Conservation (phyloP, 35 echinoderm and acorn worm genomes). For the Stichopus chloronotus region DNA sequence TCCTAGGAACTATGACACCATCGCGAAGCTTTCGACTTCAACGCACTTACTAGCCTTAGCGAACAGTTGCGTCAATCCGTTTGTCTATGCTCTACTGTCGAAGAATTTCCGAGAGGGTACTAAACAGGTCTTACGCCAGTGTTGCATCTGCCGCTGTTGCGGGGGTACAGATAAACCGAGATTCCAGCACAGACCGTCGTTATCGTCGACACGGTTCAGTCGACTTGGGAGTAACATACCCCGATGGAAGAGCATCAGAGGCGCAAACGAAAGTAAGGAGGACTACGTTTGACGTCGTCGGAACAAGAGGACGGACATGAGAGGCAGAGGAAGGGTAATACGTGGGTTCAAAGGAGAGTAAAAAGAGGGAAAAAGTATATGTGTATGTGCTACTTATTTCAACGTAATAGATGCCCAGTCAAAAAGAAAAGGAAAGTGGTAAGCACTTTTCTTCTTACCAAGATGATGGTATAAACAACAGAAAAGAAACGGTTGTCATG, state of each 20-base stretch:
- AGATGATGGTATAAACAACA: no score
- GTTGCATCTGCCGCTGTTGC: not conserved
- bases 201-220: slow-evolving; percentile 31
- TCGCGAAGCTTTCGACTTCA: not conserved
- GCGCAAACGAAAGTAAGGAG: not conserved
- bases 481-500: no score
- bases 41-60: slow-evolving; percentile 23
- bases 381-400: no score
- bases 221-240: slow-evolving; percentile 1
- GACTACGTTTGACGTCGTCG: not conserved
- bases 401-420: no score
- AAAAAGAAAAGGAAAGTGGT: no score
- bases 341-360: no score
- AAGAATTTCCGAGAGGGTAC: slow-evolving; percentile 45
- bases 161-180: not conserved
- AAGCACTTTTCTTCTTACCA: no score
- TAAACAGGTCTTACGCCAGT: slow-evolving; percentile 41
- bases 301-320: not conserved
- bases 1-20: not conserved
- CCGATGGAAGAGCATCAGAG: not conserved
- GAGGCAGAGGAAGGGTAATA: no score
- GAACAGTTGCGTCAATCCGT: slow-evolving; percentile 40
- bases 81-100: slow-evolving; percentile 40
- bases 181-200: slow-evolving; percentile 15
- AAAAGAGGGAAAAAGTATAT: no score